Conservation (phyloP, 1,140 invertebrate species). For the Batillaria attramentaria region DNA sequence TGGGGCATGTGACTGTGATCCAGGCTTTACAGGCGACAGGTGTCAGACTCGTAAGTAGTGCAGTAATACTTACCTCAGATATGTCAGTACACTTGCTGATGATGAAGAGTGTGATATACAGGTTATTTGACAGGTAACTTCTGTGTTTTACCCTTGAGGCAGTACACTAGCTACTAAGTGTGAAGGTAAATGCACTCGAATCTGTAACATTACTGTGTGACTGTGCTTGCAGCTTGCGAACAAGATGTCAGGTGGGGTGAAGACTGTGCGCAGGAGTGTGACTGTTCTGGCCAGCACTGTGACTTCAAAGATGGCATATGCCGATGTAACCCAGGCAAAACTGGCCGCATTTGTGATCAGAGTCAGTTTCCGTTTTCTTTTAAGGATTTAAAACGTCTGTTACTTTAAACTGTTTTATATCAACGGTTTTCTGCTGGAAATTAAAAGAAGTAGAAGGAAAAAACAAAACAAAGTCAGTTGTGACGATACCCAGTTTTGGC, state of each 20-base stretch:
- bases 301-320: conserved; percentile 90
- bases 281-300: conserved; percentile 77
- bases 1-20: conserved; percentile 86
- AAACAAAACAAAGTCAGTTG: too few species aligned
- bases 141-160: too few species aligned
- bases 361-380: conserved; percentile 47
- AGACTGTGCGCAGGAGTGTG: conserved; percentile 45
- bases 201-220: too few species aligned
- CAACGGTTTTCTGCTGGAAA: too few species aligned
- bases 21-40: conserved; percentile 84
- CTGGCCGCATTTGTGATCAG: conserved; percentile 56
- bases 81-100: not conserved
- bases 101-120: too few species aligned
- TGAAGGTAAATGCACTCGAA: too few species aligned
- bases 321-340: conserved; percentile 81
- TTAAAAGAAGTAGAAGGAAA: too few species aligned
- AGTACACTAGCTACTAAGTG: too few species aligned
- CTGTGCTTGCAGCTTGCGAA: conserved; percentile 43
- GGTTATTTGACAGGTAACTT: too few species aligned
- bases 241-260: conserved; percentile 50
- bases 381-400: too few species aligned
- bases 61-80: not conserved
- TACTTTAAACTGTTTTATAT: too few species aligned
- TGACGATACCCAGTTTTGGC: too few species aligned
- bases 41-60: conserved; percentile 66